Evolutionary conservation across 1,140 invertebrate species (phyloP).

Genomic region (Fopius arisanus): DNA sequence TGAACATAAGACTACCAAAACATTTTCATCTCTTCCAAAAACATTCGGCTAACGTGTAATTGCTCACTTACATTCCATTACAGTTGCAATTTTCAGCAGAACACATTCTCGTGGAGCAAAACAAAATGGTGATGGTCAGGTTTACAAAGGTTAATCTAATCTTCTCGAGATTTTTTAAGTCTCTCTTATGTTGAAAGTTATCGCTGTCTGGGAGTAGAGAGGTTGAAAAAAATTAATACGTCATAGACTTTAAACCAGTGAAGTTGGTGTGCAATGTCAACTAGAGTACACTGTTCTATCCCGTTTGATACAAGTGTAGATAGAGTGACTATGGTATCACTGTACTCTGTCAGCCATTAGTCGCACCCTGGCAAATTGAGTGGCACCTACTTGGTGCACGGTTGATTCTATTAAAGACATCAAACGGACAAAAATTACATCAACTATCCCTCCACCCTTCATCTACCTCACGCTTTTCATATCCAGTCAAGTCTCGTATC

Average conservation of each 20-base stretch:
- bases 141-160: background rate
- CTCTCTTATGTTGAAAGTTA: background rate
- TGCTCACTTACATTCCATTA: background rate
- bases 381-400: constrained; percentile 63
- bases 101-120: background rate
- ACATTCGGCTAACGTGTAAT: background rate
- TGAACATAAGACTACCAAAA: too few species aligned
- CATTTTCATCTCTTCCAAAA: background rate
- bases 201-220: background rate
- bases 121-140: background rate
- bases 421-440: constrained; percentile 65
- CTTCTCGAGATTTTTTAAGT: background rate
- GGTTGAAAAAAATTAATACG: background rate
- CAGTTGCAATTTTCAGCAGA: background rate
- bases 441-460: constrained; percentile 42
- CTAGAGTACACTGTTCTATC: constrained; percentile 1
- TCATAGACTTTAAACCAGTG: background rate
- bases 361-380: constrained; percentile 63
- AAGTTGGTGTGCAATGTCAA: constrained; percentile 16
- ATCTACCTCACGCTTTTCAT: constrained; percentile 4
- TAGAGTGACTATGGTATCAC: constrained; percentile 4
- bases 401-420: constrained; percentile 65
- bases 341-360: constrained; percentile 58
- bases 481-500: background rate
- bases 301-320: constrained; percentile 17